Conservation (phyloP, 2,113 vertebrate genomes). For the Thermophis baileyi region DNA sequence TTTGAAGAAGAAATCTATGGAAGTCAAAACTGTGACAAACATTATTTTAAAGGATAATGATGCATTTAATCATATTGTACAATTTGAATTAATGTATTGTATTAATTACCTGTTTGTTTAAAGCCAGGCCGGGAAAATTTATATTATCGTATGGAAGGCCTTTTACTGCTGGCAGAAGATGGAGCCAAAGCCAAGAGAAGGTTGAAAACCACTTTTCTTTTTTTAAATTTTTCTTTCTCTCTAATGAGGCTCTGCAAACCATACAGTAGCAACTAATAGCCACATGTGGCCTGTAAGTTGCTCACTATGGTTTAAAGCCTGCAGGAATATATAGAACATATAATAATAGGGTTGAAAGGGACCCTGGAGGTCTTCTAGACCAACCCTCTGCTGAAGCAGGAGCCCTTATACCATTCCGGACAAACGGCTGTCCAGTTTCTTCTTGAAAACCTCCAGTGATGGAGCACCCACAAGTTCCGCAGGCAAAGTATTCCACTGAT, state of each 20-base stretch:
- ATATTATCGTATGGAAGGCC: not conserved
- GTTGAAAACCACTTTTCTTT: not conserved
- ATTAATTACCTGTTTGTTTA: conserved; percentile 55
- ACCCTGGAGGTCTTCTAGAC: not conserved
- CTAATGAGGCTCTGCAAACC: not conserved
- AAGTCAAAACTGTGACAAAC: conserved; percentile 49
- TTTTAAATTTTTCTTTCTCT: not conserved
- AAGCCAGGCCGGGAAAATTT: not conserved
- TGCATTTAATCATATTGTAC: conserved; percentile 58
- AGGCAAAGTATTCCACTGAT: not conserved
- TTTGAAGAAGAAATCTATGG: conserved; percentile 37
- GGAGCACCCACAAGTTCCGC: not conserved
- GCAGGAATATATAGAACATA: conserved; percentile 40
- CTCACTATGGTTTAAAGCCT: conserved; percentile 26
- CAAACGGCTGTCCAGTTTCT: not conserved
- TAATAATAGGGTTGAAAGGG: not conserved
- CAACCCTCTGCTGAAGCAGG: not conserved
- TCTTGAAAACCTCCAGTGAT: not conserved
- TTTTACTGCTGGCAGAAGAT: not conserved
- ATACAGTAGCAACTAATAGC: not conserved
- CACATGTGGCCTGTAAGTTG: not conserved
- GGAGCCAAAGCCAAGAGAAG: not conserved
- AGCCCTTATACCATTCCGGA: not conserved
- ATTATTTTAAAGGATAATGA: conserved; percentile 63
- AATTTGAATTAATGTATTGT: conserved; percentile 39